Conservation (phyloP, 2,113 vertebrate genomes). For the Hyperopisus bebe region DNA sequence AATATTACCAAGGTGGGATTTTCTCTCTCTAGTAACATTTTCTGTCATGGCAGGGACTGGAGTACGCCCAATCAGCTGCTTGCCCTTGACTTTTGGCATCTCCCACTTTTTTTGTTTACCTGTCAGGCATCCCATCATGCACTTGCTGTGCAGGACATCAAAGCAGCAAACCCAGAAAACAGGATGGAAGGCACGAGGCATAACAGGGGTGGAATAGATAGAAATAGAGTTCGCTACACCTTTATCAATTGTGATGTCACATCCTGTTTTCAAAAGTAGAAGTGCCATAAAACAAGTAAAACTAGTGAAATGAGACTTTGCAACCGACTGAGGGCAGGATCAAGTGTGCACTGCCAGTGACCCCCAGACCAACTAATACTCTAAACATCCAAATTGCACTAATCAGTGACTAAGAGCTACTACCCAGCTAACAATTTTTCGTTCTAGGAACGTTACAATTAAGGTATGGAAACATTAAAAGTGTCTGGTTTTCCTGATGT, state of each 20-base stretch:
- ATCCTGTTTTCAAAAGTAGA: conserved; percentile 11
- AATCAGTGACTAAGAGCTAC: neutral
- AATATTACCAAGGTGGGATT: neutral
- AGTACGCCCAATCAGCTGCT: neutral
- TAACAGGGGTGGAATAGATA: neutral
- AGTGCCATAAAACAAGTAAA: neutral
- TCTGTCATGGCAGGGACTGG: neutral
- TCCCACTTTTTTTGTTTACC: neutral
- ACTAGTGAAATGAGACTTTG: conserved; percentile 9
- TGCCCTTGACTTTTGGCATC: neutral
- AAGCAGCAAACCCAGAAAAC: conserved; percentile 48
- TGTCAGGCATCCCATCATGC: neutral
- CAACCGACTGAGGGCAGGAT: neutral
- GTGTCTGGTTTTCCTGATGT: neutral
- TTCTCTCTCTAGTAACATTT: conserved; percentile 5
- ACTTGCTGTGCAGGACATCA: conserved; percentile 54
- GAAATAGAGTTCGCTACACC: neutral
- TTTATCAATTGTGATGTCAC: conserved; percentile 10
- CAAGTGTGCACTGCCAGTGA: neutral
- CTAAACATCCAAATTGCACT: neutral
- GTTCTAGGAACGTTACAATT: neutral
- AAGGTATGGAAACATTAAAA: neutral
- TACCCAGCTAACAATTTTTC: neutral
- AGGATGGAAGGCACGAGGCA: neutral
- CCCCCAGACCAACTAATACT: neutral